Percentiles rank a stretch among this genome's conserved stretches.
Evolutionary conservation across 2,113 vertebrate species (phyloP).

Genomic region (Anser cygnoides): DNA sequence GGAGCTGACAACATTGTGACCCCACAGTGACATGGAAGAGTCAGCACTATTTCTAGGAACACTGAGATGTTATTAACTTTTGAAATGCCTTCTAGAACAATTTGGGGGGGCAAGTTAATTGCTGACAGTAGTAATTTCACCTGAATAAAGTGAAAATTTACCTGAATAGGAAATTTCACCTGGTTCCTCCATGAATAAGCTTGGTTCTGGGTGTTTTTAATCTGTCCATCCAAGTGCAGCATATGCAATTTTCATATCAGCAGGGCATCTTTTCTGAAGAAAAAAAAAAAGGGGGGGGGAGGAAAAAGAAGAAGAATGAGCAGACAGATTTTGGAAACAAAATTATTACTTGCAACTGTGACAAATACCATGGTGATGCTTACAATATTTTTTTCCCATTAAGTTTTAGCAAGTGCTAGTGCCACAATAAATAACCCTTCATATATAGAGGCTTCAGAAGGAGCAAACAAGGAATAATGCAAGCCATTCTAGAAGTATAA

Average conservation of each 20-base stretch:
- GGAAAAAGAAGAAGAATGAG: not conserved
- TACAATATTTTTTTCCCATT: constrained; percentile 78
- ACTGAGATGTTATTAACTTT: not conserved
- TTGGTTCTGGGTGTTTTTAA: not conserved
- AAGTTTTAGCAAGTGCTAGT: constrained; percentile 69
- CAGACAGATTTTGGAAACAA: constrained; percentile 71
- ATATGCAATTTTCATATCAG: constrained; percentile 69
- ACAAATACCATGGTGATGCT: constrained; percentile 70
- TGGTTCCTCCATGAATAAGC: not conserved
- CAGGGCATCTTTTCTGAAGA: constrained; percentile 34
- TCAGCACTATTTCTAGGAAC: not conserved
- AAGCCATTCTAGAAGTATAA: constrained; percentile 63
- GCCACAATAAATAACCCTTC: constrained; percentile 77
- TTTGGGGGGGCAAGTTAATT: not conserved
- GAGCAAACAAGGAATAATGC: constrained; percentile 70
- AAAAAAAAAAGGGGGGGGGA: not conserved
- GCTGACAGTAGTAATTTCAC: not conserved
- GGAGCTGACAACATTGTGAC: constrained; percentile 26
- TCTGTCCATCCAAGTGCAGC: constrained; percentile 27
- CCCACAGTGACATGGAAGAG: constrained; percentile 9
- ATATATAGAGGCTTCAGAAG: constrained; percentile 67
- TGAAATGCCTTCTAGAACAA: not conserved
- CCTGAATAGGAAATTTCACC: not conserved
- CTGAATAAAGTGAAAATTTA: not conserved
- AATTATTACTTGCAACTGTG: constrained; percentile 75